Conservation (phyloP, 2,888 invertebrate genomes). For the Lithophane leautieri region DNA sequence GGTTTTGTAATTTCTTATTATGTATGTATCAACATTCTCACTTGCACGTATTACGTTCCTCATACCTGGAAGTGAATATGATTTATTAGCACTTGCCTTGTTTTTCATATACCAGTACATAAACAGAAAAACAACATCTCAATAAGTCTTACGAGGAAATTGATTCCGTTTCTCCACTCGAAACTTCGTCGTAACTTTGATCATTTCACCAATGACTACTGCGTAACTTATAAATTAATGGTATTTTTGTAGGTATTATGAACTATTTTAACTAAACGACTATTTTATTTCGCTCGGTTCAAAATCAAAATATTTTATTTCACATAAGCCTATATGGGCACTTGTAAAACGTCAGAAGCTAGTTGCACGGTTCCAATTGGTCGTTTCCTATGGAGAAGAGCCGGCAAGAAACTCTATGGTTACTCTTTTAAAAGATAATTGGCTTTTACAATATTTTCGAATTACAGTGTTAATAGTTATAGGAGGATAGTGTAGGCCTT, state of each 20-base stretch:
- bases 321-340: no score
- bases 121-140: conserved; percentile 76
- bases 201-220: conserved; percentile 66
- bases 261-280: no score
- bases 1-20: neutral
- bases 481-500: no score
- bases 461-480: no score
- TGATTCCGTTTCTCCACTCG: conserved; percentile 72
- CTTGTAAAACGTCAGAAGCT: no score
- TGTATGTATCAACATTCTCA: neutral
- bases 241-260: neutral
- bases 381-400: no score
- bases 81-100: conserved; percentile 60
- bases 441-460: no score
- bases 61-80: conserved; percentile 36
- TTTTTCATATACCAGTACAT: conserved; percentile 59
- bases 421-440: no score
- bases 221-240: conserved; percentile 45
- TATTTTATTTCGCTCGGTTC: neutral
- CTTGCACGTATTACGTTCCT: neutral
- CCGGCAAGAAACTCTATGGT: no score
- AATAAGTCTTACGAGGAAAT: conserved; percentile 76
- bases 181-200: conserved; percentile 73
- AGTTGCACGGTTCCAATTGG: no score
- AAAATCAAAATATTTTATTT: no score